phyloP scores from a whole-genome alignment of 1,140 invertebrate genomes.

The Zophobas morio region DNA sequence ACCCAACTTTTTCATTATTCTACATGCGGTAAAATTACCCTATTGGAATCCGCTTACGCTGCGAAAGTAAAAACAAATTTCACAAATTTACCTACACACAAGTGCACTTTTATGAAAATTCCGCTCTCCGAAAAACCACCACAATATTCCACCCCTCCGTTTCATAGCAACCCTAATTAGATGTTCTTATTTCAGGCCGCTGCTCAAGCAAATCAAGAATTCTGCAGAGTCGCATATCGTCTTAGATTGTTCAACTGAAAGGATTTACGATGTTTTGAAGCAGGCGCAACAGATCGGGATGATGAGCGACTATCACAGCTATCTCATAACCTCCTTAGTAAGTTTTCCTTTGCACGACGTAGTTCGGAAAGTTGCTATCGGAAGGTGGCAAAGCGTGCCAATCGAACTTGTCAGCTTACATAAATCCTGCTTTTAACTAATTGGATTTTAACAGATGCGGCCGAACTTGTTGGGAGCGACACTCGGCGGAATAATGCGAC shows the following conservation, averaged over 20 bases:
- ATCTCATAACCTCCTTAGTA: slow-evolving; percentile 91
- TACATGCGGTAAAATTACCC: too few species aligned
- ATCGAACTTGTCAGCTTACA: not conserved
- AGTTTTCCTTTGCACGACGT: slow-evolving; percentile 58
- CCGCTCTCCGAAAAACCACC: too few species aligned
- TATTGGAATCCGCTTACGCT: too few species aligned
- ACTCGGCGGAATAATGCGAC: too few species aligned
- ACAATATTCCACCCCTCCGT: too few species aligned
- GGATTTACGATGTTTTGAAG: slow-evolving; percentile 88
- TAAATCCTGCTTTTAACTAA: not conserved
- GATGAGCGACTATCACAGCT: slow-evolving; percentile 95
- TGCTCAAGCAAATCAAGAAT: slow-evolving; percentile 93
- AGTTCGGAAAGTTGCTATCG: not conserved
- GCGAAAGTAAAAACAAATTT: too few species aligned
- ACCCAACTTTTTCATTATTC: too few species aligned
- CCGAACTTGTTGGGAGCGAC: too few species aligned
- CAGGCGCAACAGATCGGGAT: slow-evolving; percentile 96
- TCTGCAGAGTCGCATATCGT: slow-evolving; percentile 93
- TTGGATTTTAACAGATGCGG: too few species aligned
- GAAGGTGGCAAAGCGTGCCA: not conserved
- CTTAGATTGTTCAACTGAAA: slow-evolving; percentile 89
- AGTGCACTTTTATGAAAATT: too few species aligned
- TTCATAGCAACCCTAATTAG: not conserved
- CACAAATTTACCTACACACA: too few species aligned
- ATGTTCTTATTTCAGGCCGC: slow-evolving; percentile 74